Conservation (phyloP, 2,797 vertebrate genomes). For the Thaleichthys pacificus region DNA sequence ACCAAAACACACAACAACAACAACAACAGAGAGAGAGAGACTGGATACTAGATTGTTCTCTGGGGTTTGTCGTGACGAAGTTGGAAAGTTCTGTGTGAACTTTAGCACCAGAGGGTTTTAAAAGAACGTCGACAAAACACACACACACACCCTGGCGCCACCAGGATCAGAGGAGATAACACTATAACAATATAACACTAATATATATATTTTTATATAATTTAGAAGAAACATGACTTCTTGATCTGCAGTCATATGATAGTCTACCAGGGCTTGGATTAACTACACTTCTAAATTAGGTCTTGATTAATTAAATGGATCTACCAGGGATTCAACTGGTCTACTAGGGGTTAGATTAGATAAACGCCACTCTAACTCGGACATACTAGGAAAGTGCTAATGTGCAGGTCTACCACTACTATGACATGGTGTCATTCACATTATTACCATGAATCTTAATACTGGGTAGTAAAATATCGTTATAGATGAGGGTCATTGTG, state of each 20-base stretch:
- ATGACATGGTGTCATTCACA: conserved; percentile 5
- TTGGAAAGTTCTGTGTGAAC: conserved; percentile 37
- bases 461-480: conserved; percentile 6
- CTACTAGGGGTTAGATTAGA: neutral
- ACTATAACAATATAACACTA: too few species aligned
- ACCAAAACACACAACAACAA: conserved; percentile 1
- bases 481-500: neutral
- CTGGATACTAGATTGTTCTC: too few species aligned
- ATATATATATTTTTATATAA: neutral
- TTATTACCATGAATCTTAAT: neutral
- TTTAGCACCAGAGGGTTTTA: conserved; percentile 50
- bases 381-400: conserved; percentile 46
- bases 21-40: too few species aligned
- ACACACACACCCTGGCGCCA: neutral
- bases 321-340: too few species aligned
- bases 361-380: neutral
- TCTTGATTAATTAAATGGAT: too few species aligned
- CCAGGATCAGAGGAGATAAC: too few species aligned
- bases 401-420: conserved; percentile 35
- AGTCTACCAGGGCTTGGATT: neutral
- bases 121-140: neutral
- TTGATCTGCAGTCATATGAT: neutral
- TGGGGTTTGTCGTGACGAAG: conserved; percentile 33
- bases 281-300: neutral
- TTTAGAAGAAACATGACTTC: neutral